Evolutionary conservation across 2,888 invertebrate genomes (phyloP), one percentile per base, ranked within the genome.

Genomic region (Xanthia togata): DNA sequence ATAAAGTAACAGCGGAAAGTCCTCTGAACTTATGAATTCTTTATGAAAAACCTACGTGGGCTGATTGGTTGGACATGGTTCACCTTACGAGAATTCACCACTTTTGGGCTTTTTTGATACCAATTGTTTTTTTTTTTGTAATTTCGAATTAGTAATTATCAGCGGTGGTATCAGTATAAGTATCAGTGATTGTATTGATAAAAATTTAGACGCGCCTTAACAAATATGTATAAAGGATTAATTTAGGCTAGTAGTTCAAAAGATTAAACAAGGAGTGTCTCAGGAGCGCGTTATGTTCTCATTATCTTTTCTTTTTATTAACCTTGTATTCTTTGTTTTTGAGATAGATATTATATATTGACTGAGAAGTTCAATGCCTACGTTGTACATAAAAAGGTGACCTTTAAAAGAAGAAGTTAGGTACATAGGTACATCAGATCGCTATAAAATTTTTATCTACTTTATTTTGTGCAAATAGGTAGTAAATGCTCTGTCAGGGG

Each of bases 361-460:
- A n/a, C 26, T n/a, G 26, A 59, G 8, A 38, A 47, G 35, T 57
- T 59, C 44, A 57, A 47, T 47, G 57, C 17, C 47, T 50, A 47
- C 35, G 59, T 75, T 73, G 4, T 55, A 73, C 31, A 53, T 70
- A 44, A 73, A 53, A 55, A 72, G 72, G 41, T 73, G 31, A 55
- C 53, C 31, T 60, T 5, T 44, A 9, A 53, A 23, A 23, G 31
- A 35, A 47, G 23, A 50, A 47, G 26, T 35, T 26, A 41, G 11
- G 41, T 41, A 26, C 26, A 26, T 47, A n/a, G n/a, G n/a, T n/a
- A 31, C 12, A 65, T 67, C 23, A 53, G 31, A 47, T 14, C 41
- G 2, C 23, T 60, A 59, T 47, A 17, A 20, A 50, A 50, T 50
- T 20, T 50, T 50, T 50, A 26, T 26, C 0, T 31, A 31, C 3